Evolutionary conservation across 2,797 vertebrate species (phyloP).

Genomic region (Gouania willdenowi): DNA sequence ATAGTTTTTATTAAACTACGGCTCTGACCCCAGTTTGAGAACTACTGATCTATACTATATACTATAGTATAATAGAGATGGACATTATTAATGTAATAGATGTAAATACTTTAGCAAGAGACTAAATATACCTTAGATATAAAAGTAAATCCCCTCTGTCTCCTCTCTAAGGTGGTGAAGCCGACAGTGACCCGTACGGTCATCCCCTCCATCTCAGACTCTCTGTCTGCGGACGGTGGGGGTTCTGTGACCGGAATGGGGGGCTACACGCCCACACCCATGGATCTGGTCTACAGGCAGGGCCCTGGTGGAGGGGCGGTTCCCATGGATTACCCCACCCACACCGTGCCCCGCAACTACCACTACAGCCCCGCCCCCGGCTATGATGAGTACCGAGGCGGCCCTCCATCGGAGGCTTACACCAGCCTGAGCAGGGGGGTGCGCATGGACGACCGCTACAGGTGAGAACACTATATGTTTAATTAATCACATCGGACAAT

Average conservation of each 20-base stretch:
- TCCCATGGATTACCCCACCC: conserved; percentile 77
- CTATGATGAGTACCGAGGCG: conserved; percentile 69
- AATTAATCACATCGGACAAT: too few species aligned
- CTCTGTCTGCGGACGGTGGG: conserved; percentile 83
- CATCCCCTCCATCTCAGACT: conserved; percentile 83
- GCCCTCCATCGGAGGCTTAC: conserved; percentile 77
- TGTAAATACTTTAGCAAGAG: too few species aligned
- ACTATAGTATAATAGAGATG: too few species aligned
- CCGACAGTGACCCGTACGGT: conserved; percentile 89
- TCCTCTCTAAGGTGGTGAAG: conserved; percentile 82
- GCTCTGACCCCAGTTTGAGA: too few species aligned
- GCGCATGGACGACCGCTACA: conserved; percentile 88
- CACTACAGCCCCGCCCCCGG: conserved; percentile 80
- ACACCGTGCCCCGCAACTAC: conserved; percentile 91
- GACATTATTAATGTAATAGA: too few species aligned
- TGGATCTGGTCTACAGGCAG: conserved; percentile 84
- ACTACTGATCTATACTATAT: too few species aligned
- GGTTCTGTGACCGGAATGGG: conserved; percentile 72
- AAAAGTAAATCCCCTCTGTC: too few species aligned
- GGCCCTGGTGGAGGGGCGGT: conserved; percentile 62
- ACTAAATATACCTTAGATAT: too few species aligned
- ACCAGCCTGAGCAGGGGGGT: conserved; percentile 85
- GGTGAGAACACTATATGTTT: too few species aligned
- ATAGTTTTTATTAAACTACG: too few species aligned
- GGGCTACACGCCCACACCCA: conserved; percentile 79